Percentiles rank a stretch among this genome's conserved stretches.
Conservation (phyloP, 2,888 invertebrate species). For the Platerodrilus igneus region DNA sequence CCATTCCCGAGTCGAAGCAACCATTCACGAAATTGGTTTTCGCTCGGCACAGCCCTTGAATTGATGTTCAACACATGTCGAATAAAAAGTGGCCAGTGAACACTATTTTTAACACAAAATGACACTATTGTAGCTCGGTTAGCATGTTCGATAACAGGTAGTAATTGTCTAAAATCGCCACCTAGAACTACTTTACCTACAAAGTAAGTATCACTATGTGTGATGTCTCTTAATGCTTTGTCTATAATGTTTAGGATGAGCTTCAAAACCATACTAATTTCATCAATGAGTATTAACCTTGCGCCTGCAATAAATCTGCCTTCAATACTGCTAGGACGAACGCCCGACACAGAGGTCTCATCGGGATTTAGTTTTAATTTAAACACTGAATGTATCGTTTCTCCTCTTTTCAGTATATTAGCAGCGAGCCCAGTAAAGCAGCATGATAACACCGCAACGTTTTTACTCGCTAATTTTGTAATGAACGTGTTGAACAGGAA, state of each 20-base stretch:
- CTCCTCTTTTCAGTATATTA: constrained; percentile 36
- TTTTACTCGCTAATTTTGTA: constrained; percentile 17
- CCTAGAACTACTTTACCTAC: constrained; percentile 24
- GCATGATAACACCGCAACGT: constrained; percentile 23
- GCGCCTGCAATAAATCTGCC: constrained; percentile 7
- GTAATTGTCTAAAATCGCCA: constrained; percentile 26
- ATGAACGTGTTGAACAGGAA: constrained; percentile 36
- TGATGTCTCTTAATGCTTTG: constrained; percentile 12
- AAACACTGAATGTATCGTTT: constrained; percentile 40
- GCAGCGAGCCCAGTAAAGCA: constrained; percentile 41
- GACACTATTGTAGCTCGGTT: background rate
- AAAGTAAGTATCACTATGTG: constrained; percentile 8
- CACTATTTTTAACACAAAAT: too few relatives aligned
- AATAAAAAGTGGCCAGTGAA: too few relatives aligned
- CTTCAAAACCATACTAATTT: constrained; percentile 19
- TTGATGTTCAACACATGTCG: too few relatives aligned
- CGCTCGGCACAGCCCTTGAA: too few relatives aligned
- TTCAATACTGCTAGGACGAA: constrained; percentile 8
- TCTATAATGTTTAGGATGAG: constrained; percentile 16
- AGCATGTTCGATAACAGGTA: constrained; percentile 21
- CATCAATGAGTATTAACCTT: constrained; percentile 22
- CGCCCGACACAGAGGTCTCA: constrained; percentile 9
- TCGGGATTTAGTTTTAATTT: constrained; percentile 29
- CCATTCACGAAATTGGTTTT: too few relatives aligned
- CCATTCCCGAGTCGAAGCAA: too few relatives aligned